Base-by-base conservation (phyloP, 1,140 invertebrate species). In the Drosophila nasuta region DNA sequence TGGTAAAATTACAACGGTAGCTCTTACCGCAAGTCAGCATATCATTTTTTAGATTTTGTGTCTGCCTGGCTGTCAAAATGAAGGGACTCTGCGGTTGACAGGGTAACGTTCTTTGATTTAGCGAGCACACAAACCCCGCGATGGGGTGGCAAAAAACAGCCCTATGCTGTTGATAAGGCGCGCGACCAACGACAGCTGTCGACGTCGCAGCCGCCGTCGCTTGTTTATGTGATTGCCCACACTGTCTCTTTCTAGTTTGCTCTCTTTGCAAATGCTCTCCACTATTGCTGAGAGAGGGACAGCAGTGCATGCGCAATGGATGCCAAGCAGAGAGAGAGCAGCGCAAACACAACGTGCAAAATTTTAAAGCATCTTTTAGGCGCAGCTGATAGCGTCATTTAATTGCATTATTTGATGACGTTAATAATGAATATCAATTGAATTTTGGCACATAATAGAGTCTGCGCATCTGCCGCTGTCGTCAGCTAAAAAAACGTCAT, bases 131-230 rank as follows among this genome's bases (percentile, higher is more conserved):
- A 13, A 68, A 79, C 81, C 81, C n/a, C 13, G 11, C 59, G 67
- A 77, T 46, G 77, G 81, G 81, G 81, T 83, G 81, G 81, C 59
- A 79, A 60, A 38, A 78, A 79, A 62, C 76, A 67, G 74, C 76
- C 76, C 76, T 60, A 15, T 49, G 45, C 17, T 69, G 62, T 76
- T 79, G 76, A 79, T 79, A 79, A 79, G 76, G 51, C 67, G 57
- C 56, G 67, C 59, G 41, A 20, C 28, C 56, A 43, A 20, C 57
- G 76, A 66, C 76, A 79, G 76, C 73, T 76, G 76, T 45, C 41
- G 33, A 48, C 52, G 71, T 67, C 75, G 41, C 62, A 57, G 71
- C 20, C 65, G 65, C 57, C 65, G 41, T 49, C 58, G 52, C 51
- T 70, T 75, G 72, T 75, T 69, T 75, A 75, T 70, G 7, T 70